Evolutionary conservation across 2,113 vertebrate species (phyloP).

Genomic region (Thinocorus orbignyianus): DNA sequence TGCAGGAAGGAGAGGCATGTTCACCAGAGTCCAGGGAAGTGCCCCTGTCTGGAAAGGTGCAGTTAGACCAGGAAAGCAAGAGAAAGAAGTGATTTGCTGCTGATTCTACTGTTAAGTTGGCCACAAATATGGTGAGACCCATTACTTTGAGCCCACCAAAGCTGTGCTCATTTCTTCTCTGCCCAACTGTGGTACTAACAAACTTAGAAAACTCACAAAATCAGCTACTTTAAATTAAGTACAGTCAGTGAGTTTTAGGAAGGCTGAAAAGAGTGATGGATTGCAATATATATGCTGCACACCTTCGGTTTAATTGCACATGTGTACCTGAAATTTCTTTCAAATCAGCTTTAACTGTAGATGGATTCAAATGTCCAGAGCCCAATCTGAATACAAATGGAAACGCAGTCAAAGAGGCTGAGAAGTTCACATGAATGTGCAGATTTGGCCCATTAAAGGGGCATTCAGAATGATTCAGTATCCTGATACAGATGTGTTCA

Average conservation of each 20-base stretch:
- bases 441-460: not conserved
- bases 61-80: not conserved
- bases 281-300: slow-evolving; percentile 20
- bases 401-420: not conserved
- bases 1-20: not conserved
- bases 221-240: not conserved
- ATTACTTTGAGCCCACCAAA: not conserved
- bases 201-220: not conserved
- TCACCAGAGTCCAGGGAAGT: not conserved
- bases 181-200: not conserved
- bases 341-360: slow-evolving; percentile 3
- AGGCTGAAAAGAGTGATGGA: not conserved
- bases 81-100: not conserved
- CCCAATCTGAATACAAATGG: not conserved
- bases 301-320: slow-evolving; percentile 25
- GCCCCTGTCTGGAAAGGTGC: not conserved
- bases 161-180: not conserved
- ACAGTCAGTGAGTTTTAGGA: not conserved
- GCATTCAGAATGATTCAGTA: not conserved
- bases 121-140: not conserved
- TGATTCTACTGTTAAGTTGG: not conserved
- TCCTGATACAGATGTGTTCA: not conserved
- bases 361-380: not conserved
- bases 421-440: not conserved
- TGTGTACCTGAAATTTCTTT: slow-evolving; percentile 8